Base-by-base conservation (phyloP, 1,140 invertebrate species). In the Neelides sp. region DNA sequence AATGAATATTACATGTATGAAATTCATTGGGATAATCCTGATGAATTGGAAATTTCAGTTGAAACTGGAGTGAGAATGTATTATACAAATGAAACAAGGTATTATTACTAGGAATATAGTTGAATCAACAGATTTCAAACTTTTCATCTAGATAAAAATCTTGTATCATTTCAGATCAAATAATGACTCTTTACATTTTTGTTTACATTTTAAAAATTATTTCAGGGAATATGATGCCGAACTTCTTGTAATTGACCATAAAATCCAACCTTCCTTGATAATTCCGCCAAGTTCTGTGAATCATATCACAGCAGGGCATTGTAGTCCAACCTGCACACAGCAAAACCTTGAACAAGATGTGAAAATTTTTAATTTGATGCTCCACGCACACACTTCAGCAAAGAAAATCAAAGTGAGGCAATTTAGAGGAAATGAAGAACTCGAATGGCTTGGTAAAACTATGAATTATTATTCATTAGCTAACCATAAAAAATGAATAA, bases 21-120 rank as follows among this genome's bases (percentile, higher is more conserved):
- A 69, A 77, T 86, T 57, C 87, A 91, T 69, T 91, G 88, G 63
- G 85, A 88, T 62, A 87, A 83, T 70, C 80, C 78, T 4, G 69
- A 47, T n/a, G 13, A 1, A 4, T 10, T 48, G 0, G 41, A 28
- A 20, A 24, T 56, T 36, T 10, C 19, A 2, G 48, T 45, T 37
- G 45, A 42, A 20, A 13, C 85, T 4, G 88, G 88, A 7, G 73
- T 93, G 23, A 70, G 83, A 36, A 68, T 92, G 22, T 77, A 80
- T 62, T 81, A 86, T 64, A 88, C 85, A 0, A 70, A 74, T 0
- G 69, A 77, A 20, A 64, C 86, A 22, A 37, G 47, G 47, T 48
- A 43, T 7, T 32, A 32, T n/a, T 32, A 32, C n/a, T 8, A 7
- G 28, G 28, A 32, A 32, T 32, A 32, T 8, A 13, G 7, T 8